Conservation (phyloP, 2,797 vertebrate species). For the Orientallactaga sibirica region DNA sequence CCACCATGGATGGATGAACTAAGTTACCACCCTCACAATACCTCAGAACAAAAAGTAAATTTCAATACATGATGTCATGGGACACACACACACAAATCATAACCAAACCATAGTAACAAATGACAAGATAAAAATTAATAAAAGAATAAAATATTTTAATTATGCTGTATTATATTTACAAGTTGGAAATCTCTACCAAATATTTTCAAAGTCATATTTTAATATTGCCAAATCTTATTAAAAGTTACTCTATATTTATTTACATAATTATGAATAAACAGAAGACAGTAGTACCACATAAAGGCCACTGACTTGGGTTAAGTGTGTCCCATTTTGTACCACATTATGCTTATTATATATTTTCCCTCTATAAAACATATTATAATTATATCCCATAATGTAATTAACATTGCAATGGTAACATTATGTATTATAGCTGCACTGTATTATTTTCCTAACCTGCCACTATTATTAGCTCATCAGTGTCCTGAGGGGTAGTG, state of each 20-base stretch:
- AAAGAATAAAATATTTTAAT: conserved; percentile 45
- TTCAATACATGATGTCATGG: background rate
- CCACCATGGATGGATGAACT: background rate
- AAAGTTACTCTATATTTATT: conserved; percentile 37
- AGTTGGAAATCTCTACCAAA: background rate
- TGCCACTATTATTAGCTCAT: background rate
- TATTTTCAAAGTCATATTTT: conserved; percentile 17
- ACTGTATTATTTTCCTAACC: background rate
- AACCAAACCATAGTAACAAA: background rate
- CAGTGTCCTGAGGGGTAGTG: background rate
- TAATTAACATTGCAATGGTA: background rate
- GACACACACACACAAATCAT: background rate
- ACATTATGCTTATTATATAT: background rate
- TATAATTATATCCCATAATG: background rate
- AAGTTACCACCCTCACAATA: background rate
- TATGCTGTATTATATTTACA: background rate
- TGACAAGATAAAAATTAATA: background rate
- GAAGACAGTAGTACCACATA: background rate
- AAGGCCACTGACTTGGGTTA: background rate
- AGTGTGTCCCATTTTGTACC: background rate
- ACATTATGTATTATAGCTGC: background rate
- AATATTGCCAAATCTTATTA: background rate
- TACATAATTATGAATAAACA: background rate
- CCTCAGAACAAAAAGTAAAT: background rate
- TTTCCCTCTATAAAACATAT: background rate